phyloP scores from a whole-genome alignment of 2,888 invertebrate species.

The Hirtodrosophila duncani region DNA sequence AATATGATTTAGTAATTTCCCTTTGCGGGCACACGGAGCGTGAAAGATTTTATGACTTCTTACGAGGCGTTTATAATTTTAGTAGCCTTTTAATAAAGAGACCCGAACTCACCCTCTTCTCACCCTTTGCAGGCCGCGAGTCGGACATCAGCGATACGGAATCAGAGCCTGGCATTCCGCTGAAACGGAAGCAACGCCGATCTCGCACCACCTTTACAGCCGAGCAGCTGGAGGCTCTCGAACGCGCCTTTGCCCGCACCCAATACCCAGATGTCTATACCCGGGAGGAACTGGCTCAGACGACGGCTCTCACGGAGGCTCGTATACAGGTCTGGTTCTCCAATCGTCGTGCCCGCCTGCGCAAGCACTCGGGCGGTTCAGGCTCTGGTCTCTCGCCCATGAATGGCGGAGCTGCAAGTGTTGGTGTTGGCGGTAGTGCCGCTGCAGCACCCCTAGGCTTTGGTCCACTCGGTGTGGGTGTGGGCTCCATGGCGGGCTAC shows the following conservation, averaged over 20 bases:
- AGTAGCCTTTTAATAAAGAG: constrained; percentile 55
- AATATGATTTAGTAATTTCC: constrained; percentile 44
- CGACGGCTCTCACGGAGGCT: constrained; percentile 92
- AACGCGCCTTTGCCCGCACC: constrained; percentile 92
- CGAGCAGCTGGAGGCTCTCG: constrained; percentile 93
- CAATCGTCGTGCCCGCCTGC: constrained; percentile 93
- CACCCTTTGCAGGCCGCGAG: constrained; percentile 71
- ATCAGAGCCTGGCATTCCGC: constrained; percentile 92
- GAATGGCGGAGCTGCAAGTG: constrained; percentile 45
- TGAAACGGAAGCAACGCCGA: constrained; percentile 93
- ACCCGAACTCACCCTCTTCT: constrained; percentile 7
- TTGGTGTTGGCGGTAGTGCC: constrained; percentile 37
- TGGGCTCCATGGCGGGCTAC: constrained; percentile 77
- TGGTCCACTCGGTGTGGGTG: constrained; percentile 74
- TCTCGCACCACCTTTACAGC: constrained; percentile 96
- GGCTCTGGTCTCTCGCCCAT: constrained; percentile 68
- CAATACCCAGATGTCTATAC: constrained; percentile 98
- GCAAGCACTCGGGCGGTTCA: constrained; percentile 85
- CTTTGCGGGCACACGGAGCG: constrained; percentile 28
- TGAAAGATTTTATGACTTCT: constrained; percentile 64
- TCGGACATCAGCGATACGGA: constrained; percentile 89
- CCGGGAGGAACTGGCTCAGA: constrained; percentile 93
- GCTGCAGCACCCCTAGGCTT: constrained; percentile 71
- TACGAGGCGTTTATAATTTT: constrained; percentile 71
- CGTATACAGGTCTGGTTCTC: constrained; percentile 99